Conservation (phyloP, 2,797 vertebrate genomes). For the Typhlichthys eigenmanni region DNA sequence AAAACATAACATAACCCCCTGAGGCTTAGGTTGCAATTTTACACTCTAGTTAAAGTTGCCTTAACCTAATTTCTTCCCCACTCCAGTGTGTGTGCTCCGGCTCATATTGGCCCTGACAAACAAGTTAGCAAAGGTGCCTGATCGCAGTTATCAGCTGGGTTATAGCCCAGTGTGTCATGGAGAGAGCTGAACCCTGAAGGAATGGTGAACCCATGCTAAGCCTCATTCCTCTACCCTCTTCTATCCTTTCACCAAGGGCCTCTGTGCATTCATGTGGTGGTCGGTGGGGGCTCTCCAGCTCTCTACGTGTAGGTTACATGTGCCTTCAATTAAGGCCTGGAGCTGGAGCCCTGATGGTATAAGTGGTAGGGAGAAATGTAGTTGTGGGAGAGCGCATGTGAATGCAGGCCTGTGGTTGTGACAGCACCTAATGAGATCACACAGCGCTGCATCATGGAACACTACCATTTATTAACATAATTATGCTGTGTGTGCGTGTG, state of each 20-base stretch:
- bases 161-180: slow-evolving; percentile 14
- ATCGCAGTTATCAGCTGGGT: slow-evolving; percentile 26
- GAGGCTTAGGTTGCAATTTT: slow-evolving; percentile 21
- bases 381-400: slow-evolving; percentile 37
- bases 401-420: slow-evolving; percentile 62
- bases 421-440: slow-evolving; percentile 69
- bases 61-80: slow-evolving; percentile 21
- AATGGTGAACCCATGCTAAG: slow-evolving; percentile 1
- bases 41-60: slow-evolving; percentile 10
- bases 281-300: slow-evolving; percentile 10
- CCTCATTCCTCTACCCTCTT: slow-evolving; percentile 15
- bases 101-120: slow-evolving; percentile 21
- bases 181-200: slow-evolving; percentile 20
- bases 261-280: slow-evolving; percentile 39
- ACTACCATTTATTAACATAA: slow-evolving; percentile 52
- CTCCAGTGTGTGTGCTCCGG: slow-evolving; percentile 4
- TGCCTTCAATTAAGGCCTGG: slow-evolving; percentile 70
- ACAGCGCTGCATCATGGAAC: slow-evolving; percentile 52
- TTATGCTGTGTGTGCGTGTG: slow-evolving; percentile 25
- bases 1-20: not conserved
- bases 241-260: slow-evolving; percentile 29
- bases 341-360: slow-evolving; percentile 49
- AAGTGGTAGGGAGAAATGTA: slow-evolving; percentile 39
- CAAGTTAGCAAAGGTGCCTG: slow-evolving; percentile 31
- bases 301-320: slow-evolving; percentile 58